Base-by-base conservation (phyloP, 2,888 invertebrate genomes). In the Sphaeridia pumilis region DNA sequence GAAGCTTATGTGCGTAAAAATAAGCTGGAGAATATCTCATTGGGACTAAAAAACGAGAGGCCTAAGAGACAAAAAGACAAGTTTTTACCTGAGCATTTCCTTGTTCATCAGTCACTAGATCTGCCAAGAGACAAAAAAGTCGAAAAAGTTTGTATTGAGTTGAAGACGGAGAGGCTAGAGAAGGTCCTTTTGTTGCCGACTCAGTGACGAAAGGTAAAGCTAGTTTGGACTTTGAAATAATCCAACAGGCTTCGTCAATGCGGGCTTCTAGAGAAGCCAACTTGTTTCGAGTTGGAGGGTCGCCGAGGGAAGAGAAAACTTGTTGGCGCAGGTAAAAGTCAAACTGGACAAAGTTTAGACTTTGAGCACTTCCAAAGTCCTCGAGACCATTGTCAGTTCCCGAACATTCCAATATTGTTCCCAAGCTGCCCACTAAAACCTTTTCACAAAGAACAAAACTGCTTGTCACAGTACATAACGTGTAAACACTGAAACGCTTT, bases 371-470 rank as follows among this genome's bases (percentile, higher is more conserved):
- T 50, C 79, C 75, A 71, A 78, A 84, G 70, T 85, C 84, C 67
- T 86, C 85, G 59, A 87, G 72, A 1, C 84, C 83, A 67, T 82
- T 81, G 70, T 87, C 86, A 2, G 86, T 81, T 1, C 84, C 83
- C 67, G 84, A 82, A 24, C 84, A 72, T 67, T 84, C 85, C 41
- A 87, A 74, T 2, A 84, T 72, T 1, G 83, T 84, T 7, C 85
- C 87, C 47, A 87, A 80, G 68, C 85, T 87, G 1, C 86, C 84
- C 31, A 86, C 86, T 46, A 87, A 71, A 12, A 86, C 86, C 87
- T 87, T 70, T 54, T 70, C 70, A 65, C 49, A 65, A 34, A 57
- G 58, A 45, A 17, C 38, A 38, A 14, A 7, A 20, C 12, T 5
- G 38, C 38, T 17, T 5, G 20, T 38, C 7, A 7, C 12, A 38